Percentiles rank a stretch among this genome's conserved stretches.
phyloP scores from a whole-genome alignment of 2,797 vertebrate genomes.

The Etheostoma perlongum region DNA sequence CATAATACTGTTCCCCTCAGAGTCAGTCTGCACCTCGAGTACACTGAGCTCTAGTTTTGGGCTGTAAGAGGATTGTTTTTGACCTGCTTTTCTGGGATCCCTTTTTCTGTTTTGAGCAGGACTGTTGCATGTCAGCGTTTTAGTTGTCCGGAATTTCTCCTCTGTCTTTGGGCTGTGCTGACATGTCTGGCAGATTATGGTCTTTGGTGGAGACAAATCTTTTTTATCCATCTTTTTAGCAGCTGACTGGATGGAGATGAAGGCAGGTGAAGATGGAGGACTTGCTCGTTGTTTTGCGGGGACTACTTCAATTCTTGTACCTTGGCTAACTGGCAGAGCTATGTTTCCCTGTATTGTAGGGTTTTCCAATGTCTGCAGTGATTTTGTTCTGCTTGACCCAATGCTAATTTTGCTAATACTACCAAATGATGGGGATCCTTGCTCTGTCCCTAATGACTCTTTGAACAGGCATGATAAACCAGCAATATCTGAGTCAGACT shows the following conservation, averaged over 20 bases:
- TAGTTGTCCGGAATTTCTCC: constrained; percentile 69
- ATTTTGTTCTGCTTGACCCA: constrained; percentile 84
- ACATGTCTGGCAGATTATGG: constrained; percentile 51
- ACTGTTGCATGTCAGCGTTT: constrained; percentile 64
- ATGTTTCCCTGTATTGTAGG: constrained; percentile 24
- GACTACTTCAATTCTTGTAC: constrained; percentile 53
- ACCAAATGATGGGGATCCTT: constrained; percentile 73
- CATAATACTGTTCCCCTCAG: constrained; percentile 73
- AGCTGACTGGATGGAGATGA: constrained; percentile 91
- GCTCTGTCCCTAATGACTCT: constrained; percentile 86
- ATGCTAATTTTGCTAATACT: constrained; percentile 88
- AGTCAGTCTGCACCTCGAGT: constrained; percentile 86
- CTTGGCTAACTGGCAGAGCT: constrained; percentile 42
- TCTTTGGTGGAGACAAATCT: constrained; percentile 41
- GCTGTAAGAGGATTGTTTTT: constrained; percentile 55
- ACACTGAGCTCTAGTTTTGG: constrained; percentile 83
- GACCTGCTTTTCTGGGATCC: constrained; percentile 36
- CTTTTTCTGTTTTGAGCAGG: constrained; percentile 44
- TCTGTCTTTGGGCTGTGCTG: constrained; percentile 62
- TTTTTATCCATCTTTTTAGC: constrained; percentile 83
- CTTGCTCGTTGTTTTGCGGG: constrained; percentile 73
- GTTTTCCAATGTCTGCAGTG: constrained; percentile 55
- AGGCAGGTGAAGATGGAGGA: constrained; percentile 89
- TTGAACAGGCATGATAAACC: constrained; percentile 90
- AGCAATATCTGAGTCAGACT: constrained; percentile 90